Evolutionary conservation across 1,140 invertebrate species (phyloP), one percentile per base, ranked within the genome.

Genomic region (Schlechtendalia chinensis): DNA sequence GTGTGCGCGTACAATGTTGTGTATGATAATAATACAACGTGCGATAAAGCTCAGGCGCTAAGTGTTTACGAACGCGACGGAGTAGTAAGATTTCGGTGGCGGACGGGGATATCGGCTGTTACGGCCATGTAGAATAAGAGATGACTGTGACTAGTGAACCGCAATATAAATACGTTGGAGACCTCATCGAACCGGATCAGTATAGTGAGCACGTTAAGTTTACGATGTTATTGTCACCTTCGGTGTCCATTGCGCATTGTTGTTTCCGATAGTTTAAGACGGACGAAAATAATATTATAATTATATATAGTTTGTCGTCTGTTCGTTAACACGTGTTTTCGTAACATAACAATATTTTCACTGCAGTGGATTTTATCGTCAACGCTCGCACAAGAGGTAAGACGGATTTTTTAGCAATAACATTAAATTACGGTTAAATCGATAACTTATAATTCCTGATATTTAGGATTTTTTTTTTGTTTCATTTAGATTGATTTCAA

Each of bases 131-230:
- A 59, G 32, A 22, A 45, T 54, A 59, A 77, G 74, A 59, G 53
- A 59, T 39, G 53, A 58, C 29, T 77, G 74, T 59, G 56, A 58
- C 74, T 58, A 77, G 32, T 58, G 29, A 77, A 77, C 74, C 56
- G 45, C 74, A 77, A 58, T 77, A 77, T 77, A 77, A 77, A 77
- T 74, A 77, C 74, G 32, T 58, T 24, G 29, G 74, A 77, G 74
- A 77, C 74, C 27, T 77, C 74, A 77, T 59, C 74, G 74, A 59
- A 32, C 19, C 29, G 74, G 27, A 45, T 77, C 53, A 59, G 53
- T 58, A 61, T 58, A 58, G 74, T 45, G 74, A 22, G 56, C 19
- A 74, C 71, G 71, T 74, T 74, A 74, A 77, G 29, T 77, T 75
- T 58, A 77, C 59, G 32, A 61, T 59, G 74, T 77, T 77, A 58